These are phyloP conservation scores for Henricia sp. DNA, from an alignment of 53 echinoderm and acorn worm species.

Conservation along the genomic window DNA sequence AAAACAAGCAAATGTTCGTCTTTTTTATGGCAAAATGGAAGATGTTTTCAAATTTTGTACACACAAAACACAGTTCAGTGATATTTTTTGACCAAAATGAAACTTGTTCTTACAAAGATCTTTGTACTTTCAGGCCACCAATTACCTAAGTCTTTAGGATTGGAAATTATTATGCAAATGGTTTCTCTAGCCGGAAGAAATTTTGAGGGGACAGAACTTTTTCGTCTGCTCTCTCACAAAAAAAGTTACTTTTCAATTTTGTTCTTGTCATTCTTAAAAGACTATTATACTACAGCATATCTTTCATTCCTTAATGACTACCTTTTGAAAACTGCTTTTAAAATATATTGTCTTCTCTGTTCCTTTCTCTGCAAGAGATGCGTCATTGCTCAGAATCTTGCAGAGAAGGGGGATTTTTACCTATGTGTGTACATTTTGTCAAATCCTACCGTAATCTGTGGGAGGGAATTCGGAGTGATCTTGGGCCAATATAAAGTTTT, in stretches of 20 bases:
- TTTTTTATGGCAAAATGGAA: too few species aligned
- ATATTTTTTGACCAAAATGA: too few species aligned
- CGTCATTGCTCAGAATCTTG: neutral
- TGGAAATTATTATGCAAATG: slow-evolving; percentile 12
- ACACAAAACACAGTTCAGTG: too few species aligned
- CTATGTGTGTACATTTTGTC: slow-evolving; percentile 63
- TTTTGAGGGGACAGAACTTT: neutral
- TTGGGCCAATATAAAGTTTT: too few species aligned
- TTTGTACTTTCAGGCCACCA: too few species aligned
- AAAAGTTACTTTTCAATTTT: neutral
- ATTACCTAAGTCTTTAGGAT: neutral
- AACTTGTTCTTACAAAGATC: too few species aligned
- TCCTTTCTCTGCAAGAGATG: neutral
- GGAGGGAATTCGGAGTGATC: too few species aligned
- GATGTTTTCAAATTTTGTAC: too few species aligned
- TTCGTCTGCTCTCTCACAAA: slow-evolving; percentile 8
- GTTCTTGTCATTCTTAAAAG: slow-evolving; percentile 22
- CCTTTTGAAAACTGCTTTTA: slow-evolving; percentile 54
- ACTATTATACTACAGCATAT: slow-evolving; percentile 43
- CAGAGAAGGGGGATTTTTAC: slow-evolving; percentile 21
- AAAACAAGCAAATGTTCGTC: too few species aligned
- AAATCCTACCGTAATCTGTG: too few species aligned
- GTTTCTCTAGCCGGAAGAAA: slow-evolving; percentile 10
- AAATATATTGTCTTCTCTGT: slow-evolving; percentile 35
- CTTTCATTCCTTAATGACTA: slow-evolving; percentile 54